phyloP scores from a whole-genome alignment of 2,113 vertebrate species.

The Calidris pygmaea region DNA sequence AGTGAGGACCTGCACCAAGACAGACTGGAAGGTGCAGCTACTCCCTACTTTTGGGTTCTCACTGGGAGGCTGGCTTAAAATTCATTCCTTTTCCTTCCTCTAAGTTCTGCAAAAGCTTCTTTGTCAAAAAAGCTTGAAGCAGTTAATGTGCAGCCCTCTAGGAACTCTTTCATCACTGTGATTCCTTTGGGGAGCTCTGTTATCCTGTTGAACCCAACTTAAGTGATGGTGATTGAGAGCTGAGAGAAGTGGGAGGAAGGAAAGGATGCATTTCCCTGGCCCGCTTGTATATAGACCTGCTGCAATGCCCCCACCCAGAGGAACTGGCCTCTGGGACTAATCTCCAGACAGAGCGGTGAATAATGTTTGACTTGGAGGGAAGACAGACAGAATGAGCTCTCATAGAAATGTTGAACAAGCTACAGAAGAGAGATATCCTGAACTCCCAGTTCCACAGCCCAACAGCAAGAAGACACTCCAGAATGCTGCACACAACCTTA shows the following conservation, averaged over 20 bases:
- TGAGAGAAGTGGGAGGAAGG: background rate
- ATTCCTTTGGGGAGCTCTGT: background rate
- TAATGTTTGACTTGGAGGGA: background rate
- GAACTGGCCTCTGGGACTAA: background rate
- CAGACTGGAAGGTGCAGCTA: background rate
- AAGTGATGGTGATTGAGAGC: background rate
- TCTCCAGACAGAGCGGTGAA: background rate
- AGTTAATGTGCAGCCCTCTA: background rate
- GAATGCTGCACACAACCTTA: background rate
- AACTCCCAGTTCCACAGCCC: background rate
- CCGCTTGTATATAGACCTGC: background rate
- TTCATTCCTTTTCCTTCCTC: background rate
- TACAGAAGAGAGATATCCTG: background rate
- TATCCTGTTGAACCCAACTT: background rate
- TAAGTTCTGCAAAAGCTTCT: background rate
- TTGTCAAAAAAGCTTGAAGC: background rate
- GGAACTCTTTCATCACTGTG: background rate
- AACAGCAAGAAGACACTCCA: background rate
- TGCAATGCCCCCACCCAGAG: background rate
- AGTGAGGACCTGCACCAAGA: background rate
- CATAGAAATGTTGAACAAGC: background rate
- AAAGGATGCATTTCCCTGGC: background rate
- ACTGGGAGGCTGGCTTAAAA: background rate
- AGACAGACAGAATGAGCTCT: background rate
- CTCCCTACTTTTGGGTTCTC: background rate